Percentiles rank a stretch among this genome's conserved stretches.
Conservation (phyloP, 2,113 vertebrate species). For the Pedetes capensis region DNA sequence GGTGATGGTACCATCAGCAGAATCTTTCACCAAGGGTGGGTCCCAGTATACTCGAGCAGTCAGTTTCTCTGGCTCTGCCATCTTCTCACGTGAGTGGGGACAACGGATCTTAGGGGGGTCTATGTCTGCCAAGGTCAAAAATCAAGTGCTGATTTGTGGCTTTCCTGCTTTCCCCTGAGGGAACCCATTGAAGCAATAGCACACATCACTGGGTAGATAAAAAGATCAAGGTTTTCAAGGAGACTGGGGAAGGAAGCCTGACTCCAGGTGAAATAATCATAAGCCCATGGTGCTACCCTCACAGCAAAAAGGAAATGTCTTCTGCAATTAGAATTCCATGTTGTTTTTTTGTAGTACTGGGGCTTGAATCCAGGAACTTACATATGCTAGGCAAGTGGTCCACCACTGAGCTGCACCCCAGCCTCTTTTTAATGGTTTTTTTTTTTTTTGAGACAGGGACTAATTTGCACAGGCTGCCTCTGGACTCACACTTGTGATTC, state of each 20-base stretch:
- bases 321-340: neutral
- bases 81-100: slow-evolving; percentile 90
- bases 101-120: slow-evolving; percentile 97
- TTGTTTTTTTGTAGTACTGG: no score
- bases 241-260: neutral
- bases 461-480: no score
- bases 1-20: slow-evolving; percentile 89
- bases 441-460: no score
- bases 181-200: neutral
- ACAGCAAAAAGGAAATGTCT: neutral
- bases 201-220: neutral
- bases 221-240: neutral
- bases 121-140: slow-evolving; percentile 83
- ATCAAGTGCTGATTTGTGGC: neutral
- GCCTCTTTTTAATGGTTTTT: no score
- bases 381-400: no score
- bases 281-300: neutral
- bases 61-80: slow-evolving; percentile 93
- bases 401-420: no score
- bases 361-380: no score
- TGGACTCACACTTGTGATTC: no score
- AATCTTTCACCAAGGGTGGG: slow-evolving; percentile 90
- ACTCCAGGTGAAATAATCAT: neutral
- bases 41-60: slow-evolving; percentile 92
- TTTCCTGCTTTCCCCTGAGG: neutral